Percentiles rank a stretch among this genome's conserved stretches.
These are phyloP conservation scores for Centropus bengalensis DNA, from an alignment of 2,113 vertebrate species.

Conservation along the genomic window DNA sequence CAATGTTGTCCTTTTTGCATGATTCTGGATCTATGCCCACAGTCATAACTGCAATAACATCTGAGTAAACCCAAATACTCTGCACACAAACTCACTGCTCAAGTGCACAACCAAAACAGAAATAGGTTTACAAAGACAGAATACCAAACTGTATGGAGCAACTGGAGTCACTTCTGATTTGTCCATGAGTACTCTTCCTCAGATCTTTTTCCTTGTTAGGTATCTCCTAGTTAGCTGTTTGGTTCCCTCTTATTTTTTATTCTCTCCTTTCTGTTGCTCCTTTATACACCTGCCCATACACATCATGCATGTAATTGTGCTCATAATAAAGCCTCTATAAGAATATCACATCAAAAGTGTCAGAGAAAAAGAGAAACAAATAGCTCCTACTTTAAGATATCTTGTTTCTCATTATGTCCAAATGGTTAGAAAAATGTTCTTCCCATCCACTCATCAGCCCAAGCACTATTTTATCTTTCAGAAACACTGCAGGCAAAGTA, in stretches of 20 bases:
- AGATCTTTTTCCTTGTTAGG: background rate
- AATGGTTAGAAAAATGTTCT: background rate
- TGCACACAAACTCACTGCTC: background rate
- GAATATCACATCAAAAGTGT: background rate
- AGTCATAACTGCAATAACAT: background rate
- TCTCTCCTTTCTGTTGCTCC: background rate
- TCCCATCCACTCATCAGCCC: background rate
- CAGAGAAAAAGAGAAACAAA: conserved; percentile 18
- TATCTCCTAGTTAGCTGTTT: background rate
- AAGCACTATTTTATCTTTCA: conserved; percentile 36
- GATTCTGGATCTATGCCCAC: background rate
- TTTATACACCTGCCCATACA: background rate
- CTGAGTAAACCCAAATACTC: background rate
- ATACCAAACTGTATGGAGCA: background rate
- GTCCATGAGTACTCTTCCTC: background rate
- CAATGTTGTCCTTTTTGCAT: background rate
- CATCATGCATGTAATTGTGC: background rate
- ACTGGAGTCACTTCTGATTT: background rate
- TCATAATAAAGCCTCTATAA: background rate
- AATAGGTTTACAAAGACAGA: background rate
- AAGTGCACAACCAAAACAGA: background rate
- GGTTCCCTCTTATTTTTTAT: background rate
- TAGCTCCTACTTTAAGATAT: background rate
- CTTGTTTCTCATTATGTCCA: background rate
- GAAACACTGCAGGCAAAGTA: conserved; percentile 34